Base-by-base conservation (phyloP, 2,113 vertebrate genomes). In the Erinaceus europaeus region DNA sequence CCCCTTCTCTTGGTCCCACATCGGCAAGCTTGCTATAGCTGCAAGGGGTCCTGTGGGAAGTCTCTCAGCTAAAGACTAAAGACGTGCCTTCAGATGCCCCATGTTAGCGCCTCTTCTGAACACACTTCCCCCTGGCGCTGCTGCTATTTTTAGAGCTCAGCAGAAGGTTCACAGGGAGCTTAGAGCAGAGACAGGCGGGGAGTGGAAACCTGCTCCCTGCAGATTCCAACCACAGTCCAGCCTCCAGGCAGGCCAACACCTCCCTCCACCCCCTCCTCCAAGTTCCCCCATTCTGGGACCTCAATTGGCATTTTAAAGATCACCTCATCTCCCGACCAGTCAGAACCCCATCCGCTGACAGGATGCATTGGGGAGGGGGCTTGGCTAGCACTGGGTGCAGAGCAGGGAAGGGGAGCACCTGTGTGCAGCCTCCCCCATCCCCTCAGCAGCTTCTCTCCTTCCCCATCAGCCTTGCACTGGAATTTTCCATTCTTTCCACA, bases 71-170 rank as follows among this genome's bases (percentile, higher is more conserved):
- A 75, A 79, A 46, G 48, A 50, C 53, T 55, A 23, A n/a, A 21
- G 82, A 50, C 1, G 65, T n/a, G 82, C 68, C 74, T 65, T 1
- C 11, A 65, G 67, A 68, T 50, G 52, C 48, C 64, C 73, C 1
- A 34, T 34, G 68, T 9, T n/a, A 15, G 25, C n/a, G 55, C 48
- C 69, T 89, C 46, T 84, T 46, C 85, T 38, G 18, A 55, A 44
- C 42, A 72, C 29, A 65, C 27, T 44, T 50, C 32, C 75, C n/a
- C 38, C 52, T 80, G 2, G 34, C 9, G 4, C 52, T 6, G 0
- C 11, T 59, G 86, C 93, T 91, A 81, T 81, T 93, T 91, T 93
- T 90, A 92, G 86, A 25, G 69, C 53, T 68, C 15, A 20, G 53
- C 34, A 62, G 42, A 61, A 27, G 27, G 74, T 67, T 87, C 52